Evolutionary conservation across 2,113 vertebrate species (phyloP).

Genomic region (Meriones unguiculatus): DNA sequence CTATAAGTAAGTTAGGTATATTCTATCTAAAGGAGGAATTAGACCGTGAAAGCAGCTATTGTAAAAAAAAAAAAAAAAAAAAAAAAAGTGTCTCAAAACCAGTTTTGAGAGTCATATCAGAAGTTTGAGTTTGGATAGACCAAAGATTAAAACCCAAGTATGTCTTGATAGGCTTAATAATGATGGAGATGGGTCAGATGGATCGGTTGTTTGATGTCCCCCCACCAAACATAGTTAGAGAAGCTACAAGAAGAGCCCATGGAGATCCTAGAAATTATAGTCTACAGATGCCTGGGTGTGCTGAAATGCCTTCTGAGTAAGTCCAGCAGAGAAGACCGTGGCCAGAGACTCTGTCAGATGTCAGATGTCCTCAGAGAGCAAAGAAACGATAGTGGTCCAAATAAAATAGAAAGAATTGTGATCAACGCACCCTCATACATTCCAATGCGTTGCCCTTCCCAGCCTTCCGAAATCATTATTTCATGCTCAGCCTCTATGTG

Average conservation of each 20-base stretch:
- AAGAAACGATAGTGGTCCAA: background rate
- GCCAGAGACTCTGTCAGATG: background rate
- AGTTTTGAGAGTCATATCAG: background rate
- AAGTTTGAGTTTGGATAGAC: background rate
- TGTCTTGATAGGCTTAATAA: background rate
- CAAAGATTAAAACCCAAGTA: background rate
- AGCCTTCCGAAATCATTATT: background rate
- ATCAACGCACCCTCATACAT: background rate
- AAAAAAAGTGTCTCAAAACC: background rate
- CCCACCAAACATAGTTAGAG: background rate
- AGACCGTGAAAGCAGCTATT: background rate
- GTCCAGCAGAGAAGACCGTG: background rate
- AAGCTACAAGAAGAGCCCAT: rapidly evolving
- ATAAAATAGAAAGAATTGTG: background rate
- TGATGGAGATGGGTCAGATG: too few species aligned
- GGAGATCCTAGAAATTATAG: background rate
- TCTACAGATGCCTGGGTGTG: background rate
- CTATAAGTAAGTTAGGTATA: background rate
- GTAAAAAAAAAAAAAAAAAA: background rate
- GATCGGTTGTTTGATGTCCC: background rate
- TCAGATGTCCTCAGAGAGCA: background rate
- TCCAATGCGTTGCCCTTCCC: background rate
- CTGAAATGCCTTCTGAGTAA: background rate
- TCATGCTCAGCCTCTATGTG: background rate
- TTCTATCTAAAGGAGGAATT: background rate